A percentile compares a stretch with the other conserved stretches of the same genome.
These are phyloP conservation scores for Pecten maximus DNA, from an alignment of 2,888 invertebrate species.

Conservation along the genomic window DNA sequence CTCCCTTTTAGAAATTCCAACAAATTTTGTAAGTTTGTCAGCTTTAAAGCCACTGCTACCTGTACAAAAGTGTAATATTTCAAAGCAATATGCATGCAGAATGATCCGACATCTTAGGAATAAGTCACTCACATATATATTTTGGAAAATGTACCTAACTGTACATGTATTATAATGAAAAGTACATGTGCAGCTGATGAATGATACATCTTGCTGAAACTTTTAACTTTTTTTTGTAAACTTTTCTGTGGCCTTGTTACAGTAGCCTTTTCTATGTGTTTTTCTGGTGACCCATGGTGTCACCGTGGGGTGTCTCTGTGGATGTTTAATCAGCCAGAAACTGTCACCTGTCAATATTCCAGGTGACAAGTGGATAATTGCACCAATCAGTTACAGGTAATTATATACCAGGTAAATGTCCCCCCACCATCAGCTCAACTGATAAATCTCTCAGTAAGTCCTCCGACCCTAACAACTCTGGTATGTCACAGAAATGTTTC, in stretches of 20 bases:
- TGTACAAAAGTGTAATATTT: too few species aligned
- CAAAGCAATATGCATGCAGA: too few species aligned
- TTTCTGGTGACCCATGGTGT: background rate
- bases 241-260: background rate
- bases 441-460: background rate
- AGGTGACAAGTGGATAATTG: slow-evolving; percentile 24
- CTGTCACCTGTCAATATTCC: slow-evolving; percentile 33
- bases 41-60: too few species aligned
- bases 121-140: too few species aligned
- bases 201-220: too few species aligned
- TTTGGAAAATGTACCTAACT: too few species aligned
- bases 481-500: background rate
- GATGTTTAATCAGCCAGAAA: background rate
- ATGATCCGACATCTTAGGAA: too few species aligned
- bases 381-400: slow-evolving; percentile 29
- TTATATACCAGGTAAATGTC: background rate
- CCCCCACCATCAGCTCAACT: background rate
- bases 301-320: background rate
- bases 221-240: background rate
- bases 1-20: too few species aligned
- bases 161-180: too few species aligned
- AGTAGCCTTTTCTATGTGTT: background rate
- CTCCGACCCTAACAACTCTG: background rate
- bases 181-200: too few species aligned
- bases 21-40: too few species aligned